Percentiles rank a stretch among this genome's conserved stretches.
Evolutionary conservation across 2,113 vertebrate species (phyloP).

Genomic region (Egretta garzetta): DNA sequence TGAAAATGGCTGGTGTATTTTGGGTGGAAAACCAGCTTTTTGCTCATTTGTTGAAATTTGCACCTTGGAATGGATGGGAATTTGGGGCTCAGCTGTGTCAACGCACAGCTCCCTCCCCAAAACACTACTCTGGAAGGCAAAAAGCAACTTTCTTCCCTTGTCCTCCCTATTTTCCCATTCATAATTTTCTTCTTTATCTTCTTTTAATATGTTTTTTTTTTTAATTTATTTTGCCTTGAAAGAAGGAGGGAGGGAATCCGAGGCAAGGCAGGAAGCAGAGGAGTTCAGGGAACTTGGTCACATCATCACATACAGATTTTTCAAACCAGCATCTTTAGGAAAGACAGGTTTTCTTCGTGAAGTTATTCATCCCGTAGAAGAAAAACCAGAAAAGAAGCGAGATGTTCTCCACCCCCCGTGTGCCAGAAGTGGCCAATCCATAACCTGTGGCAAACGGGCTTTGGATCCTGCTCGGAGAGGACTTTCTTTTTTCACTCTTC

Average conservation of each 20-base stretch:
- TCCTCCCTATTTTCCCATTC: not conserved
- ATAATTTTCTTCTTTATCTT: not conserved
- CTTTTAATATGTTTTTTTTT: not conserved
- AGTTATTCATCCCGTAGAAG: not conserved
- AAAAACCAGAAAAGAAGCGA: not conserved
- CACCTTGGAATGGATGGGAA: not conserved
- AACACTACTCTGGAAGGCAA: not conserved
- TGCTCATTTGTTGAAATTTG: not conserved
- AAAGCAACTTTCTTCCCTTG: not conserved
- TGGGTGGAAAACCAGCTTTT: not conserved
- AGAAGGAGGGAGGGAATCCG: not conserved
- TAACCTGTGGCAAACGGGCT: not conserved
- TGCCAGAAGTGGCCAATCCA: not conserved
- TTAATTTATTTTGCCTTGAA: not conserved
- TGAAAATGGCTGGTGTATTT: accelerated
- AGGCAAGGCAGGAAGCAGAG: not conserved
- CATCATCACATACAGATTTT: not conserved
- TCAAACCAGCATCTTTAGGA: not conserved
- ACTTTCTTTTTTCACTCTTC: not conserved
- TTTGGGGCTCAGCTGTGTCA: not conserved
- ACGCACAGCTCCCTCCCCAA: accelerated
- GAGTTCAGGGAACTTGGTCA: not conserved
- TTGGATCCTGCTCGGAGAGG: not conserved
- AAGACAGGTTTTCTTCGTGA: not conserved
- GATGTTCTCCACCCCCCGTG: accelerated